Evolutionary conservation across 2,113 vertebrate genomes (phyloP).

Genomic region (Alaudala cheleensis): DNA sequence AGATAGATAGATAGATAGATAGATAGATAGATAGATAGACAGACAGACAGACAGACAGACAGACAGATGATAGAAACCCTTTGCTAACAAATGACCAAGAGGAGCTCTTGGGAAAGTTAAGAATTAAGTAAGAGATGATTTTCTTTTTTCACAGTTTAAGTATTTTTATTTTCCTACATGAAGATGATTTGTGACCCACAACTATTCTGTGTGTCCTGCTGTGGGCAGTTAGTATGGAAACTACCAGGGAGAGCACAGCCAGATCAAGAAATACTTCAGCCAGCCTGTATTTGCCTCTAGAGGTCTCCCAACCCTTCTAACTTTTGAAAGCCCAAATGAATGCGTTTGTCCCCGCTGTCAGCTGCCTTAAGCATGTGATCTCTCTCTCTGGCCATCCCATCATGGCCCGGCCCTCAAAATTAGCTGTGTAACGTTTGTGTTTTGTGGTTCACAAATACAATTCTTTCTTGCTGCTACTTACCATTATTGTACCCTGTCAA

Average conservation of each 20-base stretch:
- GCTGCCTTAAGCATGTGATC: not conserved
- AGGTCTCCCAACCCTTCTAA: slow-evolving; percentile 3
- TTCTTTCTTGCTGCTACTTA: not conserved
- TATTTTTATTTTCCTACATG: not conserved
- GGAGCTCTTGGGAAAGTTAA: not conserved
- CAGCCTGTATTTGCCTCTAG: not conserved
- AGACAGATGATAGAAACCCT: not conserved
- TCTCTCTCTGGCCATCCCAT: not conserved
- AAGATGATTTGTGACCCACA: not conserved
- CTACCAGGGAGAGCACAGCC: not conserved
- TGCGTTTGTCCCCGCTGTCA: fast-evolving
- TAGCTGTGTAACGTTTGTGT: not conserved
- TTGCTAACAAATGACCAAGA: not conserved
- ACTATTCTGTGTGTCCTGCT: not conserved
- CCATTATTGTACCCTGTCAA: not conserved
- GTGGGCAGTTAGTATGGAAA: not conserved
- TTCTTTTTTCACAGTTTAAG: not conserved
- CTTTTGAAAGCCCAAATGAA: not conserved
- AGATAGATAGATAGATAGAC: not conserved
- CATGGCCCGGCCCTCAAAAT: not conserved
- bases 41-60: not conserved
- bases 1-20: not conserved
- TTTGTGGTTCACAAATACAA: not conserved
- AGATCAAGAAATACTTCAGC: not conserved
- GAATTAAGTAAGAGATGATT: not conserved